Evolutionary conservation across 2,888 invertebrate genomes (phyloP).

Genomic region (Xestia xanthographa): DNA sequence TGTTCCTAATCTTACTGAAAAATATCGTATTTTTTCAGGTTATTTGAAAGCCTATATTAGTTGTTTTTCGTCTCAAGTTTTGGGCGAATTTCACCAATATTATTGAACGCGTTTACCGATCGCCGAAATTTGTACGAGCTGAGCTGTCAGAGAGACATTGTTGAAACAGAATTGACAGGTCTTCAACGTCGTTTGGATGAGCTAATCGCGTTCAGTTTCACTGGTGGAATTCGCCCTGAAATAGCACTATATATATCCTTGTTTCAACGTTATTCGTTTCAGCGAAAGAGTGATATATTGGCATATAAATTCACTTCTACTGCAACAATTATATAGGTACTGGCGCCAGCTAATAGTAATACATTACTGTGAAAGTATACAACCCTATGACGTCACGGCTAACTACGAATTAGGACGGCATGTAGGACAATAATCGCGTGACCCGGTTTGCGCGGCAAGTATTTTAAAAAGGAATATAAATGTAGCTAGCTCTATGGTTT

Average conservation of each 20-base stretch:
- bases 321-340: conserved; percentile 57
- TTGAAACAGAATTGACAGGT: not conserved
- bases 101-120: not conserved
- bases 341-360: conserved; percentile 67
- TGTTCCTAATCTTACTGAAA: not conserved
- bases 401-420: conserved; percentile 70
- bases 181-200: not conserved
- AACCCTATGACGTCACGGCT: conserved; percentile 66
- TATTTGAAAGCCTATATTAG: not conserved
- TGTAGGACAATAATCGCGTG: conserved; percentile 73
- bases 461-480: conserved; percentile 46
- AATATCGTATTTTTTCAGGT: no score
- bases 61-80: not conserved
- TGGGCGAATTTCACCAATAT: not conserved
- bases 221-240: not conserved
- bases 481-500: conserved; percentile 21
- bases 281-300: conserved; percentile 20
- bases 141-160: not conserved
- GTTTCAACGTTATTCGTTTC: not conserved
- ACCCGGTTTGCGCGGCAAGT: conserved; percentile 62
- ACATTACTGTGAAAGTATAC: conserved; percentile 67
- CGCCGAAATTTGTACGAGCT: not conserved
- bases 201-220: not conserved
- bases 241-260: not conserved
- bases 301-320: conserved; percentile 25